Base-by-base conservation (phyloP, 37 sponge, comb jelly and placozoan species). In the Chondrilla cf. caribensis region DNA sequence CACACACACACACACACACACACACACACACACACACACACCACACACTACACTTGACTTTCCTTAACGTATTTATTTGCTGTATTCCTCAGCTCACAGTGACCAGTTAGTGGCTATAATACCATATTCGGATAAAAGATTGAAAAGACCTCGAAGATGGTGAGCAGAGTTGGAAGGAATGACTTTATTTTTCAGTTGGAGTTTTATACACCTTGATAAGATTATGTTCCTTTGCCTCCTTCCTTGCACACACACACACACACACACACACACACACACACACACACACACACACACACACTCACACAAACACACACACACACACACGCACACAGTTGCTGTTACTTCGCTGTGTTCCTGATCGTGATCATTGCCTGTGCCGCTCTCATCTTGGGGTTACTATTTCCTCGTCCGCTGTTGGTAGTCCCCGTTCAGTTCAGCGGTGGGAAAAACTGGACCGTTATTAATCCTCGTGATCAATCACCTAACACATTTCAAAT, bases 41-140 rank as follows among this genome's bases (percentile, higher is more conserved):
- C 9, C 11, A 47, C 51, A 14, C 51, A 47, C 51, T 47, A 47
- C 11, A 47, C 11, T 11, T 6, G 11, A 14, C 51, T 47, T 11
- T 47, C 51, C 51, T 11, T n/a, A n/a, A n/a, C n/a, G 9, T 47
- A 6, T 11, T 47, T 11, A 6, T 11, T 11, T 47, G 42, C 8
- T 21, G 2, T 33, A 43, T 17, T 26, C 7, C 32, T 3, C 82
- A 89, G 89, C 81, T 65, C 89, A 84, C 38, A 75, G 88, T 26
- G 88, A 87, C n/a, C 82, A 93, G 59, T 82, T 93, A 17, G 90
- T 93, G 0, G 94, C 94, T 0, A 37, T 93, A 2, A 93, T 93
- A 33, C 94, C 94, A 7, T 93, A 93, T 79, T 70, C 41, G 0
- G 94, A 93, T 60, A 90, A 90, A 42, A 79, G 94, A 62, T 38